Conservation (phyloP, 2,113 vertebrate genomes). For the Harpagus bidentatus region DNA sequence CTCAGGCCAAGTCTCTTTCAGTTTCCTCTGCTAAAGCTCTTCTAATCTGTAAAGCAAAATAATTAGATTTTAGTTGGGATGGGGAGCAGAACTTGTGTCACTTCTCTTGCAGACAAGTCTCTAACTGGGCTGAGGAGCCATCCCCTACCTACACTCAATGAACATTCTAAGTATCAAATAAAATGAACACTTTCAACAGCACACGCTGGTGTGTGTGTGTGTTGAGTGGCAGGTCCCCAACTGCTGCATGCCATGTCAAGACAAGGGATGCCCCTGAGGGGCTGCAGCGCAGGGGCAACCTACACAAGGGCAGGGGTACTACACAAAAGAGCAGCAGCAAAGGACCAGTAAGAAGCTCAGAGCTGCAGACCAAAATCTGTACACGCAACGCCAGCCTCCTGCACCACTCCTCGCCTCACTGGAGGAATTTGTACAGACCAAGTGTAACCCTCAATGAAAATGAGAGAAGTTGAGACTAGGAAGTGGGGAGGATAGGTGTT, state of each 20-base stretch:
- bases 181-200: neutral
- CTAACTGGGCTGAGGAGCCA: neutral
- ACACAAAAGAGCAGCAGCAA: neutral
- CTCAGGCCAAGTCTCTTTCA: neutral
- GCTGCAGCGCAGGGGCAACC: neutral
- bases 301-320: neutral
- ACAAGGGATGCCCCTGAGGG: neutral
- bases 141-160: neutral
- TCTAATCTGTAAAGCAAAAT: neutral
- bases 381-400: neutral
- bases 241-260: neutral
- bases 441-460: neutral
- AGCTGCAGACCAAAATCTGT: neutral
- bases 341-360: neutral
- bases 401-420: neutral
- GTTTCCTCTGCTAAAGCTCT: neutral
- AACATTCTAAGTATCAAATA: neutral
- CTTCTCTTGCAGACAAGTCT: neutral
- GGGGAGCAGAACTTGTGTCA: neutral
- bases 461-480: neutral
- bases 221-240: neutral
- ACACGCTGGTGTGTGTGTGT: neutral
- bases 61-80: neutral
- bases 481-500: neutral
- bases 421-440: neutral